Evolutionary conservation across 2,888 invertebrate species (phyloP).

Genomic region (Acanthosepion esculentum): DNA sequence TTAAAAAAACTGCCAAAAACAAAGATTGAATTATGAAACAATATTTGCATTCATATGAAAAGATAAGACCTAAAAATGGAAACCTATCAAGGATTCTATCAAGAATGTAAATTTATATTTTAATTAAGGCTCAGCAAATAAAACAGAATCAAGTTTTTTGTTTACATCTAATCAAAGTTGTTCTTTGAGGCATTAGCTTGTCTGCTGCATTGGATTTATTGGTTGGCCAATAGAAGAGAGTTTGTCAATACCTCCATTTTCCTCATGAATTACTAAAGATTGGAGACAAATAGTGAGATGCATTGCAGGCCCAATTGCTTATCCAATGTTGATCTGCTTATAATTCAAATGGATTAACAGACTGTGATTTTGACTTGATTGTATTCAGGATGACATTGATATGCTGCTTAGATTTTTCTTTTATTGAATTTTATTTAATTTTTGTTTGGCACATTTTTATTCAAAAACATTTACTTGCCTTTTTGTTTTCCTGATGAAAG

Average conservation of each 20-base stretch:
- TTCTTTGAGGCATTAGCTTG: constrained; percentile 1
- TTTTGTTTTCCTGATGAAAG: neutral
- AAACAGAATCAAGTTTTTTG: neutral
- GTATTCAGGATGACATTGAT: neutral
- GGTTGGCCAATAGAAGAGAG: neutral
- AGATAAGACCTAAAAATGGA: neutral
- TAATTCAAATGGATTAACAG: constrained; percentile 21
- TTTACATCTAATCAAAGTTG: constrained; percentile 33
- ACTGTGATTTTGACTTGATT: neutral
- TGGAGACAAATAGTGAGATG: neutral
- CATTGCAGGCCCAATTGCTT: neutral
- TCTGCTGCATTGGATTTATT: neutral
- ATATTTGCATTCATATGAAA: constrained; percentile 22
- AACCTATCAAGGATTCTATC: neutral
- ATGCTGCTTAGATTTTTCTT: neutral
- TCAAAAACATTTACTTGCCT: neutral
- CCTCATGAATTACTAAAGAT: neutral
- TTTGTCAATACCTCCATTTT: neutral
- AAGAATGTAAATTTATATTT: neutral
- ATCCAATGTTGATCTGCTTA: neutral
- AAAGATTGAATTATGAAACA: neutral
- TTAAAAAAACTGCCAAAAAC: neutral
- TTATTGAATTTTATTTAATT: neutral
- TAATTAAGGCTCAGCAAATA: neutral
- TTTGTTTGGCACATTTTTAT: neutral